Evolutionary conservation across 2,113 vertebrate species (phyloP).

Genomic region (Tenebrosternarchus preto): DNA sequence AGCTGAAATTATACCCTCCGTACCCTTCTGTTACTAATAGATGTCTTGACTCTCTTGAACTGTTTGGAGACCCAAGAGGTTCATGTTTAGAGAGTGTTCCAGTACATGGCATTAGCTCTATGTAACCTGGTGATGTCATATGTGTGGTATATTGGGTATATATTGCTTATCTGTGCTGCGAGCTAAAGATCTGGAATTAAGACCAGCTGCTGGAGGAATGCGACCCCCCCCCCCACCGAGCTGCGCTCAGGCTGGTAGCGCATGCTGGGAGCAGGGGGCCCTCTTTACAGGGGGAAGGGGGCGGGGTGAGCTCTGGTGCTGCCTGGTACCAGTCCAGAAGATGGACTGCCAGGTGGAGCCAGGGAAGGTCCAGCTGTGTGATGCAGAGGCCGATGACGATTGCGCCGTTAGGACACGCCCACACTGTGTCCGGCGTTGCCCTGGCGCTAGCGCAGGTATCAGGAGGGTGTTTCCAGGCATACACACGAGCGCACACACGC

Average conservation of each 20-base stretch:
- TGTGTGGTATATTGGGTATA: neutral
- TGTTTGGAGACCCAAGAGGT: neutral
- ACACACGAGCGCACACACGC: too few relatives aligned
- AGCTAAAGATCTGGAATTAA: conserved; percentile 61
- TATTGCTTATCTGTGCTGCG: conserved; percentile 31
- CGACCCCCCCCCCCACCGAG: neutral
- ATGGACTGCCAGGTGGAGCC: too few relatives aligned
- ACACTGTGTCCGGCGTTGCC: too few relatives aligned
- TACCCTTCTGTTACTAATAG: too few relatives aligned
- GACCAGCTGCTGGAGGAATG: conserved; percentile 70
- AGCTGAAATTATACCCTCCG: too few relatives aligned
- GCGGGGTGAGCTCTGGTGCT: neutral
- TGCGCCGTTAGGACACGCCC: too few relatives aligned
- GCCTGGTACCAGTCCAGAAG: neutral
- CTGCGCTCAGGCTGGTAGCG: conserved; percentile 16
- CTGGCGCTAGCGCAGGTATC: too few relatives aligned
- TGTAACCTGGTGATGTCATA: neutral
- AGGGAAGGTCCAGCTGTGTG: too few relatives aligned
- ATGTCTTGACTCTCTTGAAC: too few relatives aligned
- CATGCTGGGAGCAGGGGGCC: conserved; percentile 16
- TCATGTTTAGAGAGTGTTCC: neutral
- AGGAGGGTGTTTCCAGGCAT: too few relatives aligned
- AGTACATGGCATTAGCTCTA: neutral
- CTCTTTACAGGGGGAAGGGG: neutral
- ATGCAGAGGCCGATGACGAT: too few relatives aligned